Conservation (phyloP, 2,797 vertebrate genomes). For the Hipposideros larvatus region DNA sequence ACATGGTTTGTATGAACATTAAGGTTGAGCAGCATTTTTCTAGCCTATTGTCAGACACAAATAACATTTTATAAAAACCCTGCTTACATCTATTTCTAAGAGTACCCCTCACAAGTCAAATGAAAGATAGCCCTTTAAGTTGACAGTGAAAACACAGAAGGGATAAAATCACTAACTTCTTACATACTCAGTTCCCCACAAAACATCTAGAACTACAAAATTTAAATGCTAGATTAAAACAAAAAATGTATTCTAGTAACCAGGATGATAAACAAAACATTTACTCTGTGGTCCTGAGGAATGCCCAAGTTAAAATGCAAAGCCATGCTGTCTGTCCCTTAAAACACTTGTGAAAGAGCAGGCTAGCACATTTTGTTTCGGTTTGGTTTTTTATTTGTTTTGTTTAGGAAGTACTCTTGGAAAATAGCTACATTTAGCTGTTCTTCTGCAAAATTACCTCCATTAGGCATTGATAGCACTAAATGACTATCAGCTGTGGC, state of each 20-base stretch:
- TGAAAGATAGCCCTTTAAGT: not conserved
- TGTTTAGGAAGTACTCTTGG: conserved; percentile 69
- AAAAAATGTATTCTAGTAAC: not conserved
- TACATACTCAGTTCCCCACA: not conserved
- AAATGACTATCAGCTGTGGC: conserved; percentile 90
- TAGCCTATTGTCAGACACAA: not conserved
- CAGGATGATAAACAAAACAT: conserved; percentile 60
- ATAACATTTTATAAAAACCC: not conserved
- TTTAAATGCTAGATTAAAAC: conserved; percentile 29
- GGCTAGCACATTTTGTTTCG: not conserved
- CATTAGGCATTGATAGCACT: conserved; percentile 92
- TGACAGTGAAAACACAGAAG: not conserved
- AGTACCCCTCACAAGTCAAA: not conserved
- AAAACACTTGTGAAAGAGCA: not conserved
- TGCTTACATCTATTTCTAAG: not conserved
- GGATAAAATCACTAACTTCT: not conserved
- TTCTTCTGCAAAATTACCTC: conserved; percentile 89
- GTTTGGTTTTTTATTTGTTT: not conserved
- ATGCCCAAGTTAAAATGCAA: not conserved
- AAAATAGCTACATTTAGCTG: conserved; percentile 37
- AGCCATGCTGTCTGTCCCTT: not conserved
- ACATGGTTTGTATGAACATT: not conserved
- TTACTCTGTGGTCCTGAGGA: not conserved
- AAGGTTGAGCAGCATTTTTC: not conserved
- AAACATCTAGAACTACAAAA: conserved; percentile 30